Conservation (phyloP, 2,888 invertebrate species). For the Harpalus rufipes region DNA sequence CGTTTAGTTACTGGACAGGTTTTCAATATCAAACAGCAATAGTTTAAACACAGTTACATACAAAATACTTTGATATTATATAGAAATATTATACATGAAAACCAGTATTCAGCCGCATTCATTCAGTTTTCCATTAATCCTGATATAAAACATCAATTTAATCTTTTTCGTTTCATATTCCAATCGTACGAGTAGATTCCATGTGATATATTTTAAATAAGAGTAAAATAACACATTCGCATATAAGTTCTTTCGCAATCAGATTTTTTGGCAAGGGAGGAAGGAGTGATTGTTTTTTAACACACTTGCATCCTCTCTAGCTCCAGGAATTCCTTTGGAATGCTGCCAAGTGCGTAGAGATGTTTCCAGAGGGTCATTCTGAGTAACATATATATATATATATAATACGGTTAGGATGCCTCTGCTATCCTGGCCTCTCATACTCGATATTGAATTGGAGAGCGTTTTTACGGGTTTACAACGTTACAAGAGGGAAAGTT, state of each 20-base stretch:
- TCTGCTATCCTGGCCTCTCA: not conserved
- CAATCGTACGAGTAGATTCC: not conserved
- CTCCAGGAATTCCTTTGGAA: constrained; percentile 41
- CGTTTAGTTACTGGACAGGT: not conserved
- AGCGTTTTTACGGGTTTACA: constrained; percentile 37
- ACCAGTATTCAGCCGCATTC: not conserved
- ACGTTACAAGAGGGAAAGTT: constrained; percentile 34
- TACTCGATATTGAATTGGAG: constrained; percentile 43
- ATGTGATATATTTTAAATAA: not conserved
- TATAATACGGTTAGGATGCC: constrained; percentile 43
- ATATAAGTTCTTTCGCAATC: constrained; percentile 38
- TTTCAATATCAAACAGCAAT: not conserved
- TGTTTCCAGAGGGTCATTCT: constrained; percentile 30
- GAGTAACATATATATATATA: constrained; percentile 40
- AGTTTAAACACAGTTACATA: not conserved
- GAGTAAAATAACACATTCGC: constrained; percentile 3
- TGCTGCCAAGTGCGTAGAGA: constrained; percentile 40
- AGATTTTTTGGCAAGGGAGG: constrained; percentile 25
- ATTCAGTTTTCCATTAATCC: not conserved
- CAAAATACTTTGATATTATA: not conserved
- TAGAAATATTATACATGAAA: not conserved
- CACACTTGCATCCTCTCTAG: constrained; percentile 20
- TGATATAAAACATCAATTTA: not conserved
- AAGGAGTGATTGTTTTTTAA: constrained; percentile 48
- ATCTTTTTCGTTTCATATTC: not conserved